A percentile compares a stretch with the other conserved stretches of the same genome.
phyloP scores from a whole-genome alignment of 2,888 invertebrate genomes.

The Microctonus hyperodae region DNA sequence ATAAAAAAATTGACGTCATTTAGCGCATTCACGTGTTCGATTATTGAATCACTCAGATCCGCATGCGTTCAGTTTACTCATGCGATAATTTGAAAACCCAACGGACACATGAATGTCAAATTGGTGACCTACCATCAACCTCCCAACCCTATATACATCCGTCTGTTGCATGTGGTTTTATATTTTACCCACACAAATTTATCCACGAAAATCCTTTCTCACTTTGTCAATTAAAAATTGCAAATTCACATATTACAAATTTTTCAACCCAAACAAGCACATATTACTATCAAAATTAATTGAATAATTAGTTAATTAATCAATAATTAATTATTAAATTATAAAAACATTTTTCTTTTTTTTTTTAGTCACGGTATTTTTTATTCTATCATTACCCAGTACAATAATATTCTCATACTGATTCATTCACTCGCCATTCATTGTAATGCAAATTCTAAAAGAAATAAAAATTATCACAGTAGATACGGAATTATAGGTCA shows the following conservation, averaged over 20 bases:
- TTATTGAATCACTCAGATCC: constrained; percentile 31
- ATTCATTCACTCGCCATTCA: constrained; percentile 20
- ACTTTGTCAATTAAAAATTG: too few relatives aligned
- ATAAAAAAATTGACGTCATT: constrained; percentile 2
- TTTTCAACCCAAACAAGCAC: too few relatives aligned
- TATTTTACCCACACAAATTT: neutral
- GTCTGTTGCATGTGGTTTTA: too few relatives aligned
- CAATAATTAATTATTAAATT: too few relatives aligned
- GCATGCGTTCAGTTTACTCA: constrained; percentile 34
- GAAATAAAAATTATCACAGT: constrained; percentile 21
- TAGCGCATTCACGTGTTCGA: constrained; percentile 8
- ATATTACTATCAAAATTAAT: neutral
- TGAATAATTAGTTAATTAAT: neutral
- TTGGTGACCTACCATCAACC: neutral
- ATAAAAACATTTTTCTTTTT: too few relatives aligned
- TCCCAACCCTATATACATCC: neutral
- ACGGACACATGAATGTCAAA: constrained; percentile 23
- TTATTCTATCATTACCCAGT: too few relatives aligned
- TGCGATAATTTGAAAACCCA: constrained; percentile 26
- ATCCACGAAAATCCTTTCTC: too few relatives aligned
- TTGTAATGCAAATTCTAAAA: constrained; percentile 25
- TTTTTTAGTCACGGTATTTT: too few relatives aligned
- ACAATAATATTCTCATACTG: too few relatives aligned
- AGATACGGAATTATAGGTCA: constrained; percentile 10
- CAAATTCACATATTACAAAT: too few relatives aligned